Evolutionary conservation across 2,113 vertebrate genomes (phyloP), one percentile per base, ranked within the genome.

Genomic region (Pholis gunnellus): DNA sequence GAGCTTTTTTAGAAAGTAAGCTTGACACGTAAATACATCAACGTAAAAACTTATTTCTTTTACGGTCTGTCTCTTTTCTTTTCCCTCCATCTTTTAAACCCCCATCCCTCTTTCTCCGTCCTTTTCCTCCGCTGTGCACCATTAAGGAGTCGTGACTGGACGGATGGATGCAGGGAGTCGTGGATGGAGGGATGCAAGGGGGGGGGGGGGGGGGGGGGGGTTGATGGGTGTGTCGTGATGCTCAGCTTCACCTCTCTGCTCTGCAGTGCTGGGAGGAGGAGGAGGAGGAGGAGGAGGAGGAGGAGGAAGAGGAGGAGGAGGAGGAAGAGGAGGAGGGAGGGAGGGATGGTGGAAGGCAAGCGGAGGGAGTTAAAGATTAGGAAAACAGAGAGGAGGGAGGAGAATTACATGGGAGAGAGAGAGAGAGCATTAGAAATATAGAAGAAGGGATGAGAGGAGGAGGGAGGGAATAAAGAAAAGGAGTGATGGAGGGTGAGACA

Each of bases 71-170:
- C 22, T 56, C 36, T 27, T 70, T 38, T 3, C 34, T 10, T 54
- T 59, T 38, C 22, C 22, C 11, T 29, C 9, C 36, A 7, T 76
- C 59, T 40, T 22, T 3, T 50, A 9, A 7, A 20, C 7, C 20
- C 7, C 44, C n/a, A 22, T 64, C 40, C 44, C 10, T 63, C 31
- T 66, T 22, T 29, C 59, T 65, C 48, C 61, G 52, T 34, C 65
- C 77, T 31, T 76, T 60, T 31, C 63, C 64, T 61, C 56, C 38
- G 5, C 63, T 7, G 61, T 60, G 69, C 59, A 44, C 69, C 66
- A 54, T 82, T 63, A 59, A 65, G 79, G 87, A 89, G 89, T 92
- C 90, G 88, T 93, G 92, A 92, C 91, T 86, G 74, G 67, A 65
- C 36, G 40, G 71, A 57, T 71, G 31, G 79, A 69, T 48, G 79